Evolutionary conservation across 2,888 invertebrate genomes (phyloP).

Genomic region (Synergus itoensis): DNA sequence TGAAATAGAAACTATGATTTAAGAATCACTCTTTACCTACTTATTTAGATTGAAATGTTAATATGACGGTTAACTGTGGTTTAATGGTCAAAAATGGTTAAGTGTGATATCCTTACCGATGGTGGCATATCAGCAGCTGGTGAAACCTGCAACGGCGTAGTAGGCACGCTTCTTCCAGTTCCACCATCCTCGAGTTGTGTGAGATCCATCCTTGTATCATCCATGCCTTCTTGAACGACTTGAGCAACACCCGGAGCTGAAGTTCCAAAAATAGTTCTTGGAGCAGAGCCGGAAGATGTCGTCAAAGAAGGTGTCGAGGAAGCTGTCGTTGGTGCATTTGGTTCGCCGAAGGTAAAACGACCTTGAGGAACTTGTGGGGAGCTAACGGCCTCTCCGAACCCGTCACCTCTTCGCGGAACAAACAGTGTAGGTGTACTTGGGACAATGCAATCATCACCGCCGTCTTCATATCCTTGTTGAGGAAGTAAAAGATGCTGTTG

Average conservation of each 20-base stretch:
- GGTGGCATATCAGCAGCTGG: conserved; percentile 77
- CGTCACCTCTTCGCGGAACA: conserved; percentile 89
- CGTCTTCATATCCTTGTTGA: conserved; percentile 82
- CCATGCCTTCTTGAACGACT: conserved; percentile 83
- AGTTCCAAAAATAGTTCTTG: conserved; percentile 67
- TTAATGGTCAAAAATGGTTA: conserved; percentile 2
- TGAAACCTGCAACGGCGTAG: conserved; percentile 83
- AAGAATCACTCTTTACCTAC: neutral
- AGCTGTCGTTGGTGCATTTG: conserved; percentile 71
- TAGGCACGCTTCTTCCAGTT: conserved; percentile 84
- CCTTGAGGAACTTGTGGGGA: conserved; percentile 88
- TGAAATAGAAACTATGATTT: conserved; percentile 47
- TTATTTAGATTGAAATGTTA: neutral
- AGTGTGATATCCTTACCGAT: conserved; percentile 61
- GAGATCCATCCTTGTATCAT: conserved; percentile 87
- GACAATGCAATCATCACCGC: conserved; percentile 89
- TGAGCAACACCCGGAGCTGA: conserved; percentile 76
- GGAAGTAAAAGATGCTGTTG: conserved; percentile 79
- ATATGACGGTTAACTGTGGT: too few relatives aligned
- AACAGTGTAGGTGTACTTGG: conserved; percentile 94
- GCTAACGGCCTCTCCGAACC: conserved; percentile 94
- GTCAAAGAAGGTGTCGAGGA: conserved; percentile 68
- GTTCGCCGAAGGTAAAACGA: conserved; percentile 84
- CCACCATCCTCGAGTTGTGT: conserved; percentile 82
- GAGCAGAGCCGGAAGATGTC: conserved; percentile 60